Evolutionary conservation across 2,888 invertebrate genomes (phyloP).

Genomic region (Theodoxus fluviatilis): DNA sequence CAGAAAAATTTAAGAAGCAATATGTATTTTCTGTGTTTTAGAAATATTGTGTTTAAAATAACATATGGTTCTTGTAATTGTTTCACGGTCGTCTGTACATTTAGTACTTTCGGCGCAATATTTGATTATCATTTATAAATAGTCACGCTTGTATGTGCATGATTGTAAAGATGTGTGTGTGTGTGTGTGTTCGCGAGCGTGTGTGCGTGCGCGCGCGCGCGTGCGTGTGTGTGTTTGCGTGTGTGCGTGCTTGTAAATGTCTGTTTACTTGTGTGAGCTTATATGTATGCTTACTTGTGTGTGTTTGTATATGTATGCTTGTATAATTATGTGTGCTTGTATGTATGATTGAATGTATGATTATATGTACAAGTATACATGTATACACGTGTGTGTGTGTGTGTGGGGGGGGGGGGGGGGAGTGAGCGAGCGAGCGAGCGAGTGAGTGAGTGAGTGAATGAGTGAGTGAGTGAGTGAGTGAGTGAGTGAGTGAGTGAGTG

Average conservation of each 20-base stretch:
- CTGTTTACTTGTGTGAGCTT: background rate
- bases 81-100: too few species aligned
- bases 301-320: background rate
- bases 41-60: too few species aligned
- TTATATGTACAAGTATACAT: background rate
- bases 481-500: background rate
- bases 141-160: too few species aligned
- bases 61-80: too few species aligned
- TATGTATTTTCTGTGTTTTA: too few species aligned
- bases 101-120: too few species aligned
- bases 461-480: background rate
- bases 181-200: background rate
- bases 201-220: conserved; percentile 10
- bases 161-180: background rate
- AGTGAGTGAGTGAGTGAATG: conserved; percentile 1
- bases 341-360: background rate
- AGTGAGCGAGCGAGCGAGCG: background rate
- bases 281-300: background rate
- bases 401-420: background rate
- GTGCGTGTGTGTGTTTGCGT: conserved; percentile 1
- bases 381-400: background rate
- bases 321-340: conserved; percentile 5
- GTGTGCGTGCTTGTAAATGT: background rate
- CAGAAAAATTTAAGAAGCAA: too few species aligned
- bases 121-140: too few species aligned